Conservation (phyloP, 2,113 vertebrate species). For the Ploceus nigricollis region DNA sequence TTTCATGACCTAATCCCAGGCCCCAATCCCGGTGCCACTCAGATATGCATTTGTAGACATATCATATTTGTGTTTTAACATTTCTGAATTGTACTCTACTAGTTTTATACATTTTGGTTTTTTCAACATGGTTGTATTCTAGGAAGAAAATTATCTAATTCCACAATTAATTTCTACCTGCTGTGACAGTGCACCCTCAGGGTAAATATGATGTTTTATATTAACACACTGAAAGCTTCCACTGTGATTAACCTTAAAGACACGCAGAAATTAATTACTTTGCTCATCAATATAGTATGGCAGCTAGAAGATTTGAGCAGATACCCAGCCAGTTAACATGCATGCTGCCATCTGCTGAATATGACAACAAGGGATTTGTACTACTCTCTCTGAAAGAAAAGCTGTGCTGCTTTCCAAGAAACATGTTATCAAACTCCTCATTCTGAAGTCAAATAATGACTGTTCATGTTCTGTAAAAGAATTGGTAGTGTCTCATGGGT, state of each 20-base stretch:
- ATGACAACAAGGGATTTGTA: not conserved
- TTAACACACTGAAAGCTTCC: not conserved
- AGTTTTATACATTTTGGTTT: not conserved
- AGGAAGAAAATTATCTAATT: not conserved
- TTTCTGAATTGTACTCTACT: not conserved
- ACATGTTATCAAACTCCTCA: not conserved
- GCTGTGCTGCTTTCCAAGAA: not conserved
- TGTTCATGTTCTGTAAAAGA: not conserved
- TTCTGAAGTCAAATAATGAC: not conserved
- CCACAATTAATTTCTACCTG: slow-evolving; percentile 16
- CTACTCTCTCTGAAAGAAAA: not conserved
- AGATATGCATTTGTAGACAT: not conserved
- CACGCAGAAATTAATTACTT: slow-evolving; percentile 36
- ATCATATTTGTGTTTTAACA: not conserved
- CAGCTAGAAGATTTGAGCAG: not conserved
- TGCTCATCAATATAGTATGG: not conserved
- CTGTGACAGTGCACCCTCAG: not conserved
- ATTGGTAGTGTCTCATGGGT: fast-evolving
- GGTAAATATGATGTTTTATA: not conserved
- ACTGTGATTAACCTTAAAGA: slow-evolving; percentile 35
- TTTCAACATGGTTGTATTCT: not conserved
- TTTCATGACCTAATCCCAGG: not conserved
- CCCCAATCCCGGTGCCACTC: not conserved
- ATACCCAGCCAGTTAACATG: not conserved
- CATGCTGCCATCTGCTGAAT: slow-evolving; percentile 43